A percentile compares a stretch with the other conserved stretches of the same genome.
phyloP scores from a whole-genome alignment of 2,888 invertebrate genomes.

The Achlya flavicornis region DNA sequence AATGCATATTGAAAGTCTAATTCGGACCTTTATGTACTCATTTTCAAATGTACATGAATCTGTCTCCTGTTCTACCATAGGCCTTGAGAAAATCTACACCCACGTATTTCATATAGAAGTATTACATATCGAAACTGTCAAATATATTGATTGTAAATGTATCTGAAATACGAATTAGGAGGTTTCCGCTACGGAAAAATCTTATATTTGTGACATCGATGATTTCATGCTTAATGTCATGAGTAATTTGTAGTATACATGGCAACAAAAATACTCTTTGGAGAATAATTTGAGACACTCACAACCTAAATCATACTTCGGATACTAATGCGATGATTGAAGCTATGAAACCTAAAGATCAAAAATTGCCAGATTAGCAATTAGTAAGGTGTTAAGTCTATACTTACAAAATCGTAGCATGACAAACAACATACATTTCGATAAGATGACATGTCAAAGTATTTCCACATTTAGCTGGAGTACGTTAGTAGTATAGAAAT shows the following conservation, averaged over 20 bases:
- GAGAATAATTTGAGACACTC: too few relatives aligned
- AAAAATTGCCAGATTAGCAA: background rate
- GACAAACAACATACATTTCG: too few relatives aligned
- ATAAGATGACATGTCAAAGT: background rate
- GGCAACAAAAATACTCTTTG: too few relatives aligned
- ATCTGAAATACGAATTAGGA: background rate
- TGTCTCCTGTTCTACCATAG: background rate
- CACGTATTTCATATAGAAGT: background rate
- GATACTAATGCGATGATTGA: background rate
- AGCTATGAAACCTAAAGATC: background rate
- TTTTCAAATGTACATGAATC: background rate
- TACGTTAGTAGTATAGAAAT: background rate
- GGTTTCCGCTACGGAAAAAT: background rate
- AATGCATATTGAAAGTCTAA: background rate
- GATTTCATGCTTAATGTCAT: too few relatives aligned
- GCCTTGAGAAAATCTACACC: background rate
- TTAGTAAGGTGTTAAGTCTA: background rate
- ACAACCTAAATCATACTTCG: background rate
- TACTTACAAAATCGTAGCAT: background rate
- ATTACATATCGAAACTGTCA: background rate
- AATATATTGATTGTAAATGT: background rate
- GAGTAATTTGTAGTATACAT: too few relatives aligned
- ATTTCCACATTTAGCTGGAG: background rate
- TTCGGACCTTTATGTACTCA: background rate
- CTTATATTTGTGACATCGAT: background rate